Evolutionary conservation across 2,797 vertebrate genomes (phyloP), one percentile per base, ranked within the genome.

Genomic region (Oreochromis grahami): DNA sequence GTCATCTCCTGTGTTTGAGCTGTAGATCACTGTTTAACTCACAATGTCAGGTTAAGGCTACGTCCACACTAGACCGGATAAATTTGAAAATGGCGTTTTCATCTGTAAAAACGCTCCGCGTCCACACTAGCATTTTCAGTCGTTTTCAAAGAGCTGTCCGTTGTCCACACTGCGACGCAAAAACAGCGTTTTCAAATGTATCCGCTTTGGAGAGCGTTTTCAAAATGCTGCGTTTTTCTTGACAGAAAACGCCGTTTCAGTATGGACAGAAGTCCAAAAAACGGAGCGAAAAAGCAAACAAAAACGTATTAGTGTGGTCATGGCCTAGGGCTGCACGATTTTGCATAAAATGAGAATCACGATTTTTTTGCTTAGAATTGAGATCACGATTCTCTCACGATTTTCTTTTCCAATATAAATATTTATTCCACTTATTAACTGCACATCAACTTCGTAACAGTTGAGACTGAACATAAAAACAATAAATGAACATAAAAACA

Each of bases 121-220:
- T 51, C 19, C 19, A 55, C 53, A 9, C 53, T 3, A 0, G 29
- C 0, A 3, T 6, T 17, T 56, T 29, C 26, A 56, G 26, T 56
- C 0, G 5, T 56, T 29, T 3, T 56, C 14, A 56, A 26, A 3
- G 55, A 56, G 26, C 17, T 56, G 55, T 17, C 26, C 9, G 55
- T 9, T 2, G 1, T 56, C 53, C 53, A 15, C 13, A 56, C 7
- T 56, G 53, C 7, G 0, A 56, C 0, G 1, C 0, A 0, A 56
- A 56, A 56, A 3, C 53, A 5, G 24, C 24, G 1, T 29, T 29
- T 56, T 29, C 14, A 56, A 56, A 15, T 56, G 2, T 56, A 0
- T 56, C 53, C 29, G 53, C 53, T 56, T 56, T 56, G 7, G 53
- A 29, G 13, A 3, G 13, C 0, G 3, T 56, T 56, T 56, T 55